Conservation (phyloP, 2,888 invertebrate genomes). For the Hyles lineata region DNA sequence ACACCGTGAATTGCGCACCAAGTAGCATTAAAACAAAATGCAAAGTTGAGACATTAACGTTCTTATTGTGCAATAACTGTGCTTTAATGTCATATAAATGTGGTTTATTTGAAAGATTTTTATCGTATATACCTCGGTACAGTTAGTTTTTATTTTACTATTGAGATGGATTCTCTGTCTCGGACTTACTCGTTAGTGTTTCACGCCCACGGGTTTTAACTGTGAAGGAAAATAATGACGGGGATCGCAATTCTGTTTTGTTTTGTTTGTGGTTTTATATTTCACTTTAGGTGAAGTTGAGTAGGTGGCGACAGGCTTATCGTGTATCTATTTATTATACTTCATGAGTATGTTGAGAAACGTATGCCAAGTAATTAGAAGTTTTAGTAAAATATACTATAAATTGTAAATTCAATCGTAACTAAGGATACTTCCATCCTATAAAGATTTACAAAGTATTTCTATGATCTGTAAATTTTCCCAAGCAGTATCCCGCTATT, state of each 20-base stretch:
- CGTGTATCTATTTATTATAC: background rate
- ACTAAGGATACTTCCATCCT: too few species aligned
- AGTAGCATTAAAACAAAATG: slow-evolving; percentile 35
- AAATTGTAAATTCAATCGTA: too few species aligned
- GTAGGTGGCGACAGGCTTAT: slow-evolving; percentile 1
- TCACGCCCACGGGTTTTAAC: slow-evolving; percentile 8
- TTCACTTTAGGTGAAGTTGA: slow-evolving; percentile 10
- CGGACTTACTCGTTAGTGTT: slow-evolving; percentile 9
- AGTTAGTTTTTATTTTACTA: slow-evolving; percentile 48
- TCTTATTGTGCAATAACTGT: slow-evolving; percentile 57
- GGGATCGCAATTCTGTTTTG: slow-evolving; percentile 4
- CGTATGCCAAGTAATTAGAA: background rate
- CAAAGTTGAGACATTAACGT: slow-evolving; percentile 55
- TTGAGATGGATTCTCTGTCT: slow-evolving; percentile 23
- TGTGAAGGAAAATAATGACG: slow-evolving; percentile 15
- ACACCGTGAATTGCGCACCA: background rate
- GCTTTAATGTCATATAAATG: slow-evolving; percentile 57
- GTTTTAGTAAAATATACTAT: background rate
- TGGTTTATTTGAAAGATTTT: slow-evolving; percentile 55
- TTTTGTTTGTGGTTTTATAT: slow-evolving; percentile 15
- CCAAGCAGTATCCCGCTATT: too few species aligned
- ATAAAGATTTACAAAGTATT: too few species aligned
- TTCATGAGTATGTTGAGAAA: background rate
- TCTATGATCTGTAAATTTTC: too few species aligned
- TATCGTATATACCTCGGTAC: slow-evolving; percentile 52